Percentiles rank a stretch among this genome's conserved stretches.
These are phyloP conservation scores for Drosophila prolongata DNA, from an alignment of 2,888 invertebrate species.

Conservation along the genomic window DNA sequence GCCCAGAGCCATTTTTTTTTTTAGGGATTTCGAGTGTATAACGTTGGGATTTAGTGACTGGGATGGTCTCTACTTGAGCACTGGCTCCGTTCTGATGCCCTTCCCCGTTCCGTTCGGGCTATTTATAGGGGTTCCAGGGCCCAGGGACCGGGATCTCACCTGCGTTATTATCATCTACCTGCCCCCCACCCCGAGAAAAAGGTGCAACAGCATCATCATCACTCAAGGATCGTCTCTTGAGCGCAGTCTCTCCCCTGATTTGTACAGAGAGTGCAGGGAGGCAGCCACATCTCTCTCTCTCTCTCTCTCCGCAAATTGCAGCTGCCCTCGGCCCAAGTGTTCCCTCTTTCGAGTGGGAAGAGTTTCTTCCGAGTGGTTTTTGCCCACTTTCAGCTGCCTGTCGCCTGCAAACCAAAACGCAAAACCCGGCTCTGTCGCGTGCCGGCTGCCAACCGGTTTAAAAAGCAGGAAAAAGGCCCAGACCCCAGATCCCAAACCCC, in stretches of 20 bases:
- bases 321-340: conserved; percentile 47
- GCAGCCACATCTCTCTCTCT: conserved; percentile 6
- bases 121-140: conserved; percentile 71
- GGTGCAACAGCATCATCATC: conserved; percentile 61
- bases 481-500: neutral
- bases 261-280: neutral
- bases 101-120: conserved; percentile 77
- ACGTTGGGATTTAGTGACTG: conserved; percentile 33
- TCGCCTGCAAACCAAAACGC: conserved; percentile 18
- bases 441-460: conserved; percentile 71
- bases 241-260: conserved; percentile 4
- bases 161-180: conserved; percentile 34
- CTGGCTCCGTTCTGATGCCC: conserved; percentile 83
- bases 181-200: conserved; percentile 41
- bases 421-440: conserved; percentile 68
- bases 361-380: conserved; percentile 21
- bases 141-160: conserved; percentile 38
- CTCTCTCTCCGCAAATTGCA: conserved; percentile 11
- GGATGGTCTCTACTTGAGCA: conserved; percentile 70
- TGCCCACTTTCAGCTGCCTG: conserved; percentile 34
- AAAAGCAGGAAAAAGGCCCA: conserved; percentile 35
- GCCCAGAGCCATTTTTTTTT: conserved; percentile 71
- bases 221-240: conserved; percentile 49
- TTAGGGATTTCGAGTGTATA: conserved; percentile 5
- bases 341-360: conserved; percentile 47